A percentile compares a stretch with the other conserved stretches of the same genome.
phyloP scores from a whole-genome alignment of 2,888 invertebrate genomes.

The Philopedon plagiatum region DNA sequence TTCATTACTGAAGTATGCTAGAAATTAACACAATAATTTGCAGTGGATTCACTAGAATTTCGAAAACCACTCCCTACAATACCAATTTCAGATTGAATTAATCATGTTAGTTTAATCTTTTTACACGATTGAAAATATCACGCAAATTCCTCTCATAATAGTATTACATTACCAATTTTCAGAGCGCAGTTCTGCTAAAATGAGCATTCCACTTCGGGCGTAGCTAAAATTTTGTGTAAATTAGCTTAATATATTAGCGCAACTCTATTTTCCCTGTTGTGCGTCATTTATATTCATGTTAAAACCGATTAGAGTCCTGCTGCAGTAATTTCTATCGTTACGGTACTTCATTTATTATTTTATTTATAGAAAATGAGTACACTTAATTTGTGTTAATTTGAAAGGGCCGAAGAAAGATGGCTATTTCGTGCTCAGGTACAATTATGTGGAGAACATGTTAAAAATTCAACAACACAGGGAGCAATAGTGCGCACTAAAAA shows the following conservation, averaged over 20 bases:
- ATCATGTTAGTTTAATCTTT: not conserved
- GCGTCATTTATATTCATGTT: not conserved
- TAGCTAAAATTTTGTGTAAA: constrained; percentile 23
- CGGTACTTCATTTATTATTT: no score
- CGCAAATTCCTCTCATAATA: not conserved
- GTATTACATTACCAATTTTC: constrained; percentile 8
- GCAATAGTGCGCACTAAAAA: no score
- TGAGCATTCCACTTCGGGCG: constrained; percentile 16
- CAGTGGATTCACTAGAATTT: no score
- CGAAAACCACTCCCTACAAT: not conserved
- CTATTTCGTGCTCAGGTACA: no score
- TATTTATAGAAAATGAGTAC: no score
- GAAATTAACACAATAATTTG: no score
- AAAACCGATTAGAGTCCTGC: not conserved
- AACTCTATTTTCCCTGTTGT: not conserved
- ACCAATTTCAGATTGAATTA: not conserved
- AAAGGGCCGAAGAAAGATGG: no score
- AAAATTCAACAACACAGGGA: no score
- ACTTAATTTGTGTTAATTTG: no score
- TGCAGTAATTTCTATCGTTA: not conserved
- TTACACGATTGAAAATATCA: constrained; percentile 1
- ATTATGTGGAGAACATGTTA: no score
- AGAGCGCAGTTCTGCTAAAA: not conserved
- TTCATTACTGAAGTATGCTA: no score
- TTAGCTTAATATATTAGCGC: constrained; percentile 23